These are phyloP conservation scores for Rissa tridactyla DNA, from an alignment of 2,113 vertebrate genomes.

Conservation along the genomic window DNA sequence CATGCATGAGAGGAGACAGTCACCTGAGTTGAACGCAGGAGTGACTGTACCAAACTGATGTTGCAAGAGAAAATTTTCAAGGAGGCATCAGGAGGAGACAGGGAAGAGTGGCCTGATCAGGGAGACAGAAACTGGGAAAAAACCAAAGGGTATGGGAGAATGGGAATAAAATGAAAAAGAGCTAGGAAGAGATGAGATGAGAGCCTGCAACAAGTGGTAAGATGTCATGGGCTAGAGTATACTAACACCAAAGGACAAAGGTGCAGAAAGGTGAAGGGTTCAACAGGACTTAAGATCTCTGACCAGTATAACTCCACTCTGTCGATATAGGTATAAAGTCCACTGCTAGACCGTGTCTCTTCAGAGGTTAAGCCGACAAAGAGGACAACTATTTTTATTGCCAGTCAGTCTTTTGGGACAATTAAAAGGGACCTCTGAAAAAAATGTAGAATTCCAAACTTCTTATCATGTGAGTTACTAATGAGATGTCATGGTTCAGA, in stretches of 20 bases:
- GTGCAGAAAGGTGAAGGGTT: neutral
- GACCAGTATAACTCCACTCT: neutral
- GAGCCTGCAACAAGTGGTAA: neutral
- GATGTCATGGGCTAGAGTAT: neutral
- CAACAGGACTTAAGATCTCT: neutral
- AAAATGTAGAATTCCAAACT: neutral
- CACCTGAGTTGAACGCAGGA: accelerated
- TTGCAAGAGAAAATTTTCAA: neutral
- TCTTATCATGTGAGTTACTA: neutral
- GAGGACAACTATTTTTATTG: neutral
- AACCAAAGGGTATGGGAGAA: neutral
- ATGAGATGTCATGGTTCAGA: neutral
- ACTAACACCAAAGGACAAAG: neutral
- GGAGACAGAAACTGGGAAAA: neutral
- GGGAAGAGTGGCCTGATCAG: neutral
- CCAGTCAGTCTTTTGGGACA: neutral
- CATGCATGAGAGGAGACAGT: too few species aligned
- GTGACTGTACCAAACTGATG: too few species aligned
- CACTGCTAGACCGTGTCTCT: neutral
- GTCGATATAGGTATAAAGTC: neutral
- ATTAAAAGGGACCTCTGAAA: neutral
- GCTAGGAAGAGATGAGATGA: neutral
- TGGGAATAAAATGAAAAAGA: neutral
- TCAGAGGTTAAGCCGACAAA: neutral
- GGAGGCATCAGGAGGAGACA: neutral